Evolutionary conservation across 2,888 invertebrate genomes (phyloP), one percentile per base, ranked within the genome.

Genomic region (Tyria jacobaeae): DNA sequence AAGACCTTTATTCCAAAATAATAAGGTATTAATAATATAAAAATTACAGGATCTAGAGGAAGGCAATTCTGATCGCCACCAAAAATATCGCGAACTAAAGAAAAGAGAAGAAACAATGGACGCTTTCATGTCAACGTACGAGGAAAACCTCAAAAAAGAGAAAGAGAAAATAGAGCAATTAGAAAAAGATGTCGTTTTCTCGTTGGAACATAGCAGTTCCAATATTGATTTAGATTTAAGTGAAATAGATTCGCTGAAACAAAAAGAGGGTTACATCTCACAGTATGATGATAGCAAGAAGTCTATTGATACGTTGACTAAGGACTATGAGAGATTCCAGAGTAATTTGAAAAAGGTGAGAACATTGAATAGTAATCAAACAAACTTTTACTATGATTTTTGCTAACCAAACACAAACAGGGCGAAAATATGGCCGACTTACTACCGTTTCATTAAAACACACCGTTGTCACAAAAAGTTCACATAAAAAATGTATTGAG

Each of bases 51-150:
- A 96, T 76, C 85, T 96, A 3, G 96, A 96, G 80, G 96, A 96
- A 80, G 95, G 95, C 17, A 95, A 96, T 73, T 95, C 96, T 0
- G 97, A 97, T 74, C 95, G 96, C 39, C 96, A 96, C 77, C 96
- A 96, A 68, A 97, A 97, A 83, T 97, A 97, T 81, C 95, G 96
- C 48, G 97, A 98, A 79, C 86, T 97, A 54, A 96, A 96, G 76
- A 96, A 96, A 76, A 94, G 97, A 56, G 98, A 97, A 83, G 96
- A 97, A 86, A 96, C 96, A 1, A 97, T 98, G 95, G 97, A 97
- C 75, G 91, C 95, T 21, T 97, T 97, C 79, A 94, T 97, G 89
- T 89, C 94, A 0, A 93, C 94, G 0, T 96, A 95, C 79, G 96
- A 96, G 71, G 94, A 95, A 37, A 95, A 92, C 64, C 95, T 96